A percentile compares a stretch with the other conserved stretches of the same genome.
phyloP scores from a whole-genome alignment of 2,888 invertebrate species.

The Rhagophthalmus giganteus region DNA sequence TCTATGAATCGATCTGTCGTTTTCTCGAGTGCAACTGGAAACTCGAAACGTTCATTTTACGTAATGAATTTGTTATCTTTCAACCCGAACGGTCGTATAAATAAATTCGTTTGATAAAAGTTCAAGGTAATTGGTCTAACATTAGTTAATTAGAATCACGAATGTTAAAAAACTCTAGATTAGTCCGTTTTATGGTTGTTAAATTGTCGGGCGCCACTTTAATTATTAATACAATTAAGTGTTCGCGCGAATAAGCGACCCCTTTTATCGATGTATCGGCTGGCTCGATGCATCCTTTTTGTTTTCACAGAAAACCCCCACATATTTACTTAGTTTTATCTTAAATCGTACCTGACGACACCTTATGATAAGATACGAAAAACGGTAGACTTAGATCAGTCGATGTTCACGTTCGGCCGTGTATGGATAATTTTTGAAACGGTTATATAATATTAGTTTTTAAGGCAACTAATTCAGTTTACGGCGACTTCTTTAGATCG shows the following conservation, averaged over 20 bases:
- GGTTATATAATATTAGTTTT: background rate
- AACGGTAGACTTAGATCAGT: slow-evolving; percentile 10
- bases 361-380: slow-evolving; percentile 22
- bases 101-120: too few species aligned
- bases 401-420: background rate
- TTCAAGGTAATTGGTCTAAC: too few species aligned
- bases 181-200: background rate
- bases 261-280: too few species aligned
- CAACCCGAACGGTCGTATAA: too few species aligned
- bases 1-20: too few species aligned
- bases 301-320: slow-evolving; percentile 11
- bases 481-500: background rate
- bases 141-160: too few species aligned
- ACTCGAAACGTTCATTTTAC: too few species aligned
- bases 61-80: too few species aligned
- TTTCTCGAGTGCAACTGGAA: too few species aligned
- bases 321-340: slow-evolving; percentile 26
- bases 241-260: too few species aligned
- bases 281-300: too few species aligned
- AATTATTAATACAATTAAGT: background rate
- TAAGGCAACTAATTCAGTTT: background rate
- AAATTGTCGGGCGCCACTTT: slow-evolving; percentile 2
- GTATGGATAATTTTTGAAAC: background rate
- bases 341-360: slow-evolving; percentile 25
- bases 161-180: too few species aligned